phyloP scores from a whole-genome alignment of 2,113 vertebrate species.

The Cottus gobio region DNA sequence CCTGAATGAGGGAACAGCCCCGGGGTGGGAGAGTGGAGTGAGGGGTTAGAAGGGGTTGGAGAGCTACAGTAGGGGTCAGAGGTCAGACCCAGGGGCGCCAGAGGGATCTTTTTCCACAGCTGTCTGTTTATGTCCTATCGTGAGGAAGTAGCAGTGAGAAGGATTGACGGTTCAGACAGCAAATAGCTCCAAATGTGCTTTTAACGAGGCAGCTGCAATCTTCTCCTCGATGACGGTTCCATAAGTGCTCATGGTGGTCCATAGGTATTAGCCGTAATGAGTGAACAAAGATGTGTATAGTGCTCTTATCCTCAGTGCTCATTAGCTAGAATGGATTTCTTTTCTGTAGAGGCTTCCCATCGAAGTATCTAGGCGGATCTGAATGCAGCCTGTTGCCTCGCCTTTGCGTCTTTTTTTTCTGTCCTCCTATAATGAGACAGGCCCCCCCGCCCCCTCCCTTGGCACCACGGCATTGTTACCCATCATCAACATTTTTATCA shows the following conservation, averaged over 20 bases:
- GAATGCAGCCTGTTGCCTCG: constrained; percentile 33
- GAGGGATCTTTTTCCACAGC: constrained; percentile 53
- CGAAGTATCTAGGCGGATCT: constrained; percentile 44
- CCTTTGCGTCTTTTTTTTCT: constrained; percentile 41
- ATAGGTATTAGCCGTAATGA: constrained; percentile 76
- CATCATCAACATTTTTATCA: constrained; percentile 59
- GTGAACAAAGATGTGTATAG: constrained; percentile 62
- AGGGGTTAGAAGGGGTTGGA: constrained; percentile 17
- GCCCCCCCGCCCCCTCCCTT: neutral
- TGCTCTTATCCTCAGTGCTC: constrained; percentile 56
- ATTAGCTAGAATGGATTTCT: constrained; percentile 59
- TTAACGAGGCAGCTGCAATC: constrained; percentile 77
- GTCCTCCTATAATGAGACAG: neutral
- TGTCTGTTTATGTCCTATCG: constrained; percentile 55
- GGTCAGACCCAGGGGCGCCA: constrained; percentile 58
- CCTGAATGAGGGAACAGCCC: constrained; percentile 55
- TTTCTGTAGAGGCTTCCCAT: constrained; percentile 52
- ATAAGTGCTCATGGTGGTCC: constrained; percentile 70
- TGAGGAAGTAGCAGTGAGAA: constrained; percentile 50
- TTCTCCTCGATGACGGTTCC: constrained; percentile 57
- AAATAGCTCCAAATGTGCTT: constrained; percentile 71
- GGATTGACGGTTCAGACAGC: constrained; percentile 50
- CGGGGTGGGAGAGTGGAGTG: constrained; percentile 38
- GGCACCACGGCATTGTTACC: constrained; percentile 35
- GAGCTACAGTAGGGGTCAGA: constrained; percentile 65